Evolutionary conservation across 2,113 vertebrate genomes (phyloP).

Genomic region (Lontra canadensis): DNA sequence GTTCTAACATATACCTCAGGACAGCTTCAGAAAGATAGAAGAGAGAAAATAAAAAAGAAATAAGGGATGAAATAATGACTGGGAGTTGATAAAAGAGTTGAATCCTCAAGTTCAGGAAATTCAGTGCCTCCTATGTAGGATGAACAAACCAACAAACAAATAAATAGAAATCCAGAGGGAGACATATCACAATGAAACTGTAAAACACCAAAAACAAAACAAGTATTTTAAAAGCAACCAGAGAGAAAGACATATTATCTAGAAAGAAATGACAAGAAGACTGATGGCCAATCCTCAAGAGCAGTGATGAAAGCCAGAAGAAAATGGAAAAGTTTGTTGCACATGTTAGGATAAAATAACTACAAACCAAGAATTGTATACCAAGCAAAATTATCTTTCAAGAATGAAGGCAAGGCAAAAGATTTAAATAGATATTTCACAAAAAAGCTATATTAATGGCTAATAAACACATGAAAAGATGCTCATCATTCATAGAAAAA

Average conservation of each 20-base stretch:
- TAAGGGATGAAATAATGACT: neutral
- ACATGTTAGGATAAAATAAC: neutral
- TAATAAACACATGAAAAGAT: neutral
- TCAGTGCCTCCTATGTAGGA: neutral
- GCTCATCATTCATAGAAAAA: neutral
- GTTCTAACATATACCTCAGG: neutral
- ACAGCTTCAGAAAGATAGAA: neutral
- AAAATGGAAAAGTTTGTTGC: neutral
- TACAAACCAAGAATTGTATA: neutral
- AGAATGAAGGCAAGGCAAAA: neutral
- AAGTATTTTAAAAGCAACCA: neutral
- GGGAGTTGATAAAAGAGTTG: neutral
- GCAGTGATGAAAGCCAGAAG: neutral
- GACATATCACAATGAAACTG: neutral
- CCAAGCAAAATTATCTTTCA: conserved; percentile 1
- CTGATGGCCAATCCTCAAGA: neutral
- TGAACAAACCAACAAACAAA: neutral
- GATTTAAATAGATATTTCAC: neutral
- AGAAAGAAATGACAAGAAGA: neutral
- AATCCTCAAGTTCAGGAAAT: neutral
- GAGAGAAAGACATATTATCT: neutral
- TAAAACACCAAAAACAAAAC: neutral
- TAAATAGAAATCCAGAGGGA: neutral
- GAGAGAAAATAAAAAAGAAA: neutral
- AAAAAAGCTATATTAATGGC: neutral